A percentile compares a stretch with the other conserved stretches of the same genome.
Conservation (phyloP, 2,888 invertebrate genomes). For the Eumacrocentrus americanus region DNA sequence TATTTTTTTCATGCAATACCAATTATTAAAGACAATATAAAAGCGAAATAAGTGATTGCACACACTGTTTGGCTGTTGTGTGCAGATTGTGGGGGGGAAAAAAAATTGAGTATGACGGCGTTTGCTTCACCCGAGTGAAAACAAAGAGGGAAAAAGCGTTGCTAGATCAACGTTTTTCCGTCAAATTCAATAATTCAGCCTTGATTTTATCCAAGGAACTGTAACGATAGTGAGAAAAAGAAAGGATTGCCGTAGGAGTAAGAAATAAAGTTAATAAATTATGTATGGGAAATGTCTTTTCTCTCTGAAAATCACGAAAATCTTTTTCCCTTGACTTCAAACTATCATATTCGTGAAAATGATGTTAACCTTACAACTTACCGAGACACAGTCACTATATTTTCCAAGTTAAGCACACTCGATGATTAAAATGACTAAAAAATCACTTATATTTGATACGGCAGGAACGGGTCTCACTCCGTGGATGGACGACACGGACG, state of each 20-base stretch:
- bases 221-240: neutral
- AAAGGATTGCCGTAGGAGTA: neutral
- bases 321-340: neutral
- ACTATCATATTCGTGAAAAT: neutral
- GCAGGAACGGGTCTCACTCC: slow-evolving; percentile 26
- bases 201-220: no score
- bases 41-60: neutral
- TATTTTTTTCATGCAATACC: neutral
- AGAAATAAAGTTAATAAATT: neutral
- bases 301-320: neutral
- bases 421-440: neutral
- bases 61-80: neutral
- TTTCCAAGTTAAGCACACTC: neutral
- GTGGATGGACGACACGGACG: slow-evolving; percentile 26
- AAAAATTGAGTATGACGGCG: no score
- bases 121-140: neutral
- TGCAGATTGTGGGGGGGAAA: neutral
- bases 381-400: slow-evolving; percentile 24
- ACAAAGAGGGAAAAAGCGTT: neutral
- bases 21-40: neutral
- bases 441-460: slow-evolving; percentile 8
- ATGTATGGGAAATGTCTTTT: neutral
- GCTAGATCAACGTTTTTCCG: neutral
- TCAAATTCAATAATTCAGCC: no score
- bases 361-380: slow-evolving; percentile 10